These are phyloP conservation scores for Drosophila kanekoi DNA, from an alignment of 2,888 invertebrate species.

Conservation along the genomic window DNA sequence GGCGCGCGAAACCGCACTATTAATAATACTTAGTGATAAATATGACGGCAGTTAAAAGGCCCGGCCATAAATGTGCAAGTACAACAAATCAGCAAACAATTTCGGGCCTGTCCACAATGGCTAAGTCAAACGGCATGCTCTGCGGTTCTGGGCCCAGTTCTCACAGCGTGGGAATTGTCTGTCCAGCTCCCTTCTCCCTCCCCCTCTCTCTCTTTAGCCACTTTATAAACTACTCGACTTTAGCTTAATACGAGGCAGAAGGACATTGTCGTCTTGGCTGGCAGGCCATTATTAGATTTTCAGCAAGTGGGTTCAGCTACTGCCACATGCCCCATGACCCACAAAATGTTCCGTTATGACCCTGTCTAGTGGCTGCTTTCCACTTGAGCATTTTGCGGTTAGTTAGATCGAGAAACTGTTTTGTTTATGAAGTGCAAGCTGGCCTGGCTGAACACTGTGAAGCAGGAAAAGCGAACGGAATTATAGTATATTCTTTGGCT, in stretches of 20 bases:
- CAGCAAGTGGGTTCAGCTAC: conserved; percentile 71
- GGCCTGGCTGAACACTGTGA: conserved; percentile 17
- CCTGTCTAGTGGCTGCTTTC: conserved; percentile 25
- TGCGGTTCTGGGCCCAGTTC: conserved; percentile 25
- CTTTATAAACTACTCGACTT: conserved; percentile 67
- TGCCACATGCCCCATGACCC: too few species aligned
- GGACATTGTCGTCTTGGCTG: conserved; percentile 27
- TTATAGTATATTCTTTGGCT: conserved; percentile 24
- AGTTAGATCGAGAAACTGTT: conserved; percentile 68
- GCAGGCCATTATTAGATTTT: conserved; percentile 75
- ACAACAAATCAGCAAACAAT: conserved; percentile 63
- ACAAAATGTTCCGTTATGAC: conserved; percentile 44
- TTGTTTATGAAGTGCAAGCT: conserved; percentile 53
- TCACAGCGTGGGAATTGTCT: not conserved
- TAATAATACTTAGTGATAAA: conserved; percentile 78
- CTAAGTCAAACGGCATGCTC: conserved; percentile 34
- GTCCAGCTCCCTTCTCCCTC: conserved; percentile 2
- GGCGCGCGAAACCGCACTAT: conserved; percentile 59
- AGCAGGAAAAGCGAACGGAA: conserved; percentile 44
- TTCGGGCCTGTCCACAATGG: conserved; percentile 32
- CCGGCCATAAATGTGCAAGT: conserved; percentile 63
- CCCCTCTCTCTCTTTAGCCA: conserved; percentile 5
- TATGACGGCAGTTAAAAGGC: conserved; percentile 53
- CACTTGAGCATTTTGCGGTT: conserved; percentile 73
- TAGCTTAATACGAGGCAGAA: conserved; percentile 37